Evolutionary conservation across 2,113 vertebrate species (phyloP).

Genomic region (Himantopus leucocephalus): DNA sequence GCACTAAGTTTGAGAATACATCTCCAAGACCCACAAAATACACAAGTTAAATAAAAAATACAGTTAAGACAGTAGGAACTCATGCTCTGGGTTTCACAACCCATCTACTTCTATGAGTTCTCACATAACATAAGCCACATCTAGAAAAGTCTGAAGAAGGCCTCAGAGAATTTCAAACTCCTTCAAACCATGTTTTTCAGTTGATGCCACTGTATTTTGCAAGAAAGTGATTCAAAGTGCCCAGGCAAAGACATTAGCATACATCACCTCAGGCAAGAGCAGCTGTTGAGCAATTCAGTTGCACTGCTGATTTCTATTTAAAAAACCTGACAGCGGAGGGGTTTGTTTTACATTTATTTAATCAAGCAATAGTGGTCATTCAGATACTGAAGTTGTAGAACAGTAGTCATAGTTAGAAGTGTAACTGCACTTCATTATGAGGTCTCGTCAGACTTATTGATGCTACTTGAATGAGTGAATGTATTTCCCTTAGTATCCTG

Average conservation of each 20-base stretch:
- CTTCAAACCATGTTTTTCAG: not conserved
- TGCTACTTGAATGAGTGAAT: not conserved
- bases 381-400: not conserved
- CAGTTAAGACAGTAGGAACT: not conserved
- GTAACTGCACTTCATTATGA: not conserved
- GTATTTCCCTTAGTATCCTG: not conserved
- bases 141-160: not conserved
- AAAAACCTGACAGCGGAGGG: not conserved
- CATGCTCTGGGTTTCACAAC: not conserved
- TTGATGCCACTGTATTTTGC: not conserved
- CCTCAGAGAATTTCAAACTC: not conserved
- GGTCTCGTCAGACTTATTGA: not conserved
- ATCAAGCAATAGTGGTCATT: not conserved
- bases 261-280: conserved; percentile 3
- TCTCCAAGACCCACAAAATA: not conserved
- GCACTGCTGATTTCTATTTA: not conserved
- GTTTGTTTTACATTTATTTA: conserved; percentile 13
- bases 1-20: not conserved
- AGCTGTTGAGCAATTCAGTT: not conserved
- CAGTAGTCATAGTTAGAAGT: not conserved
- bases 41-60: not conserved
- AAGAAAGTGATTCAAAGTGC: not conserved
- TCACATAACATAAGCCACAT: not conserved
- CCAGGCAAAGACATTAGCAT: not conserved
- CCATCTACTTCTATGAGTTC: not conserved